A percentile compares a stretch with the other conserved stretches of the same genome.
phyloP scores from a whole-genome alignment of 2,888 invertebrate species.

The Ophion costatus region DNA sequence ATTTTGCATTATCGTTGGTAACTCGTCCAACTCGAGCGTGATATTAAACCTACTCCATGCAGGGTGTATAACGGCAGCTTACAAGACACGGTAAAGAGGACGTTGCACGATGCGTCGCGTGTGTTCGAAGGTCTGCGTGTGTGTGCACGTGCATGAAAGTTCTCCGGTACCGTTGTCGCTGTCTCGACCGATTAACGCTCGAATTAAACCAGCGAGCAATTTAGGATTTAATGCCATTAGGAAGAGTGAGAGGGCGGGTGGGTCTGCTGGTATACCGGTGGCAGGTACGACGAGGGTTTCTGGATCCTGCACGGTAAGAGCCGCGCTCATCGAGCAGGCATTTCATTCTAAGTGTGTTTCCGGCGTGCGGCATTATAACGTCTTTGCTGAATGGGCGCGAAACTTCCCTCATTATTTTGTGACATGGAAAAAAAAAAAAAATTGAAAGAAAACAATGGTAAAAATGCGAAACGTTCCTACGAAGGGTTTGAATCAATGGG shows the following conservation, averaged over 20 bases:
- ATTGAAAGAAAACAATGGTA: conserved; percentile 12
- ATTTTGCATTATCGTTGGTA: conserved; percentile 51
- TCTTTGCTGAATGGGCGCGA: conserved; percentile 6
- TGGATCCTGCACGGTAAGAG: conserved; percentile 12
- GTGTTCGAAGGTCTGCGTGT: neutral
- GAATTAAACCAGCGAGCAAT: conserved; percentile 63
- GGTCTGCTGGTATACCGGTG: conserved; percentile 20
- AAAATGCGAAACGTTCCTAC: neutral
- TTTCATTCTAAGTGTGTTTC: conserved; percentile 51
- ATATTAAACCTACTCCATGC: conserved; percentile 60
- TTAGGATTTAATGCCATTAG: conserved; percentile 66
- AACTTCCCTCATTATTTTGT: conserved; percentile 24
- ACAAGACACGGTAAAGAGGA: conserved; percentile 19
- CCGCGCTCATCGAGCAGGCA: conserved; percentile 9
- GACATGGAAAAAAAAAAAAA: conserved; percentile 2
- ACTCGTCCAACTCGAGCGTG: conserved; percentile 57
- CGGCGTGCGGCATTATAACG: conserved; percentile 4
- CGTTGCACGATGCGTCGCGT: neutral
- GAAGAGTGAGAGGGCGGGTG: conserved; percentile 7
- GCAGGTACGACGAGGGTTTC: conserved; percentile 7
- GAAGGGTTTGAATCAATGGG: neutral
- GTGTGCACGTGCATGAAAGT: neutral
- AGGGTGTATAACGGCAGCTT: conserved; percentile 54
- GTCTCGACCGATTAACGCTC: conserved; percentile 61
- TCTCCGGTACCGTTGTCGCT: conserved; percentile 46